Conservation (phyloP, 2,797 vertebrate species). For the Synaphobranchus kaupii region DNA sequence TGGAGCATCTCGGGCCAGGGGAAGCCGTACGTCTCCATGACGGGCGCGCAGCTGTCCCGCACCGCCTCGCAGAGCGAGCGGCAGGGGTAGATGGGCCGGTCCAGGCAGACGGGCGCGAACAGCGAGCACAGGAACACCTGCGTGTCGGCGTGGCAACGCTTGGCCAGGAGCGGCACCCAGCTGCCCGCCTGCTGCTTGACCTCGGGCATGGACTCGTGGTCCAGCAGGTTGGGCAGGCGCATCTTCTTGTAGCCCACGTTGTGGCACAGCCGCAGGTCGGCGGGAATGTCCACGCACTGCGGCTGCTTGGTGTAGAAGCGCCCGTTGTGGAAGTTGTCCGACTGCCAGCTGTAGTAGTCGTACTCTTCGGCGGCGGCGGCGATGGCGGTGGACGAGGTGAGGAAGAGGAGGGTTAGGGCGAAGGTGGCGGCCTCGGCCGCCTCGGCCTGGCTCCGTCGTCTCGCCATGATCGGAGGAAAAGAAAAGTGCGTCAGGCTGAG, state of each 20-base stretch:
- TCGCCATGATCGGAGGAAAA: conserved; percentile 56
- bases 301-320: conserved; percentile 92
- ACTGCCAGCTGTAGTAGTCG: conserved; percentile 95
- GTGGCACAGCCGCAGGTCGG: conserved; percentile 92
- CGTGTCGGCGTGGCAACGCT: conserved; percentile 91
- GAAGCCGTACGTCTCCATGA: conserved; percentile 98
- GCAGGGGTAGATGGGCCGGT: conserved; percentile 93
- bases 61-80: conserved; percentile 95
- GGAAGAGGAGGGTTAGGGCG: conserved; percentile 65
- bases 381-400: conserved; percentile 61
- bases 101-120: conserved; percentile 93
- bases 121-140: conserved; percentile 97
- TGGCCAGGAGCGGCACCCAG: conserved; percentile 95
- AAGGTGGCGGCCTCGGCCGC: conserved; percentile 61
- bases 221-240: conserved; percentile 94
- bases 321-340: conserved; percentile 86
- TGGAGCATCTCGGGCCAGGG: conserved; percentile 98
- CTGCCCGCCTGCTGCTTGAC: conserved; percentile 95
- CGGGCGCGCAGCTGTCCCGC: conserved; percentile 89
- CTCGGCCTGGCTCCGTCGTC: conserved; percentile 40
- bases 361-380: conserved; percentile 82
- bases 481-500: background rate
- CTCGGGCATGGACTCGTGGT: conserved; percentile 94
- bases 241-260: conserved; percentile 97
- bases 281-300: conserved; percentile 95